phyloP scores from a whole-genome alignment of 2,888 invertebrate genomes.

The Dynastes grantii region DNA sequence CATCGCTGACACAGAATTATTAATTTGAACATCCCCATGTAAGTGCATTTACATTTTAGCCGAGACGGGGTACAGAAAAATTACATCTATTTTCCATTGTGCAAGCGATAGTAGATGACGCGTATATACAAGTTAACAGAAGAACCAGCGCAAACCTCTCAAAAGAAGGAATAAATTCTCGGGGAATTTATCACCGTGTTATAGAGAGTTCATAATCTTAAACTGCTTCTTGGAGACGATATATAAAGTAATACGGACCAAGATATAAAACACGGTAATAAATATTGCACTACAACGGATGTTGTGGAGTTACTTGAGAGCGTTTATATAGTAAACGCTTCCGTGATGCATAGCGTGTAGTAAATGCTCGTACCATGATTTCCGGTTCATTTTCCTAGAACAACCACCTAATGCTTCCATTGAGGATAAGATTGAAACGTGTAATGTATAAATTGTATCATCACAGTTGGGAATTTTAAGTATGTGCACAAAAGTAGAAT shows the following conservation, averaged over 20 bases:
- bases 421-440: background rate
- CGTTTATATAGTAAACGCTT: constrained; percentile 28
- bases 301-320: constrained; percentile 10
- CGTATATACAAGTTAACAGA: background rate
- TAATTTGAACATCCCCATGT: too few relatives aligned
- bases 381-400: constrained; percentile 18
- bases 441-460: background rate
- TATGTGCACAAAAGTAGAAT: background rate
- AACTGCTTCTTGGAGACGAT: background rate
- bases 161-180: constrained; percentile 11
- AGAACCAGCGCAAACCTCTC: background rate
- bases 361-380: background rate
- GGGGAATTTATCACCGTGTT: constrained; percentile 21
- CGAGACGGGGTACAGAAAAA: background rate
- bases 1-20: too few relatives aligned
- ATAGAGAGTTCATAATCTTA: constrained; percentile 30
- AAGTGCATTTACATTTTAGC: background rate
- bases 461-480: background rate
- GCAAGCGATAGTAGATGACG: background rate
- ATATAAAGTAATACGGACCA: constrained; percentile 12
- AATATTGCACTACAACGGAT: constrained; percentile 30
- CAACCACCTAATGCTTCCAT: background rate
- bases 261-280: constrained; percentile 24
- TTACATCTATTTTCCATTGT: background rate
- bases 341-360: constrained; percentile 25